Base-by-base conservation (phyloP, 1,140 invertebrate species). In the Drosophila navojoa region DNA sequence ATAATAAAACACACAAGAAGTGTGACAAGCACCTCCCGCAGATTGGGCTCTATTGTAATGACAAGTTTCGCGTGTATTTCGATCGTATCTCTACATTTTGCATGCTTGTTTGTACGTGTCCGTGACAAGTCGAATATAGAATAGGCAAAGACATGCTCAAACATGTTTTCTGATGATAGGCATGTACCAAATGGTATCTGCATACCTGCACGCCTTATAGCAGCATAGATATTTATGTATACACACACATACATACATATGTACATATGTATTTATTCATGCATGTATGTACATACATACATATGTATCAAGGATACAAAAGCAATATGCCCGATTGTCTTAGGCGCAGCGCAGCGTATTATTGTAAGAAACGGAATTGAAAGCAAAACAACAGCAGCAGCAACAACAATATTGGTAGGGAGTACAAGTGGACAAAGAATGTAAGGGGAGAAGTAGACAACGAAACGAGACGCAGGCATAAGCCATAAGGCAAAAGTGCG, bases 401-500 rank as follows among this genome's bases (percentile, higher is more conserved):
- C 22, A 50, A 9, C 53, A 49, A 16, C 11, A 32, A 42, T 27
- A 70, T 42, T 40, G 32, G 47, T 10, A 61, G 52, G 45, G 54
- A 68, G 27, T 25, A 66, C 47, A 76, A 73, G 47, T 60, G 32
- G 57, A 62, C 35, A 61, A 53, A 72, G 60, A 73, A 40, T 49
- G 52, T 59, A 44, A 55, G 35, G 66, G 47, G 54, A 69, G 45
- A 27, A 59, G 58, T 35, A 70, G 47, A 74, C 44, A 29, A 10
- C 50, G 59, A 49, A 45, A 54, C 50, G 16, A 58, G 35, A 60
- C 27, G 52, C 45, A 44, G 60, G 32, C 59, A 82, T 57, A 75
- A 60, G 52, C 16, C 53, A 63, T 22, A 57, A 32, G 76, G 61
- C 63, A 61, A 54, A 79, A 84, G 81, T 80, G 81, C 81, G 69